A percentile compares a stretch with the other conserved stretches of the same genome.
Evolutionary conservation across 2,888 invertebrate genomes (phyloP).

Genomic region (Caenorhabditis wallacei): DNA sequence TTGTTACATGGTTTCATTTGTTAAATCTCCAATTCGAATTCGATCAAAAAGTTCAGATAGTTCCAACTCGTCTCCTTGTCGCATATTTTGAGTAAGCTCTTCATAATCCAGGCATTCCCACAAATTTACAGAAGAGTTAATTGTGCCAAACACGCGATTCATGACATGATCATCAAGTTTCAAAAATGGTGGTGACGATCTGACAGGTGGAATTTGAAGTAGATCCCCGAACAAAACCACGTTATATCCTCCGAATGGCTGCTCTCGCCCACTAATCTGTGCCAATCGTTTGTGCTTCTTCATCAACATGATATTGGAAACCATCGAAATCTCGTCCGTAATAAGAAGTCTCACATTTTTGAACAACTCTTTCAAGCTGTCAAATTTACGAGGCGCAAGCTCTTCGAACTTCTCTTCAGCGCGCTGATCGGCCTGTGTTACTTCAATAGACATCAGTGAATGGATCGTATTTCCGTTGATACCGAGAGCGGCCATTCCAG

Average conservation of each 20-base stretch:
- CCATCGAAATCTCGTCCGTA: background rate
- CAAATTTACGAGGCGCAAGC: background rate
- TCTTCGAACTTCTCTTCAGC: background rate
- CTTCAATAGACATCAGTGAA: background rate
- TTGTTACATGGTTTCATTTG: too few relatives aligned
- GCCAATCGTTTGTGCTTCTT: background rate
- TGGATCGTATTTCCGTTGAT: constrained; percentile 63
- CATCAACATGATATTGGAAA: background rate
- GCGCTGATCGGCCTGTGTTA: background rate
- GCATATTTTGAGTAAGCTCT: constrained; percentile 3
- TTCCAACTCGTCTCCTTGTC: background rate
- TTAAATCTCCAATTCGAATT: background rate
- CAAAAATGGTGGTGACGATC: background rate
- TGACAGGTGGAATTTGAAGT: background rate
- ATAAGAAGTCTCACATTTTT: background rate
- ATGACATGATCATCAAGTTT: background rate
- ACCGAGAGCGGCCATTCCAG: constrained; percentile 64
- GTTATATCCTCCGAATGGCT: constrained; percentile 2
- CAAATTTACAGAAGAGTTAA: background rate
- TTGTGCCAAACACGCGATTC: background rate
- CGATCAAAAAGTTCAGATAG: background rate
- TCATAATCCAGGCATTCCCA: background rate
- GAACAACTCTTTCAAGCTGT: background rate
- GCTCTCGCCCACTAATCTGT: background rate
- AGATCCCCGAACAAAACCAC: background rate